Percentiles rank a stretch among this genome's conserved stretches.
Evolutionary conservation across 2,888 invertebrate genomes (phyloP).

Genomic region (Lacanobia wlatinum): DNA sequence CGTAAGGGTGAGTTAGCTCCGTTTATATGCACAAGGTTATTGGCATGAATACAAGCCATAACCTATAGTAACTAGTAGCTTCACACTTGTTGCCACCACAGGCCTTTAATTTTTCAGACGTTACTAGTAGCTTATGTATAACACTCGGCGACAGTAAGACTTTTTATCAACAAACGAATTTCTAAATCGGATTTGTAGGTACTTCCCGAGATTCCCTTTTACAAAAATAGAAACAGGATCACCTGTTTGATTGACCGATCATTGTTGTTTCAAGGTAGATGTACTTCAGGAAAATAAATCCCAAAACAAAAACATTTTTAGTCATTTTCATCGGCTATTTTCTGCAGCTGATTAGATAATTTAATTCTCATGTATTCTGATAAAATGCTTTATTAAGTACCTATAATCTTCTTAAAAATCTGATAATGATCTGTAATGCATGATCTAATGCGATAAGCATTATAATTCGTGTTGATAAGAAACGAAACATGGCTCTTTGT

Average conservation of each 20-base stretch:
- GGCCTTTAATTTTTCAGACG: no score
- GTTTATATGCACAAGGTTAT: no score
- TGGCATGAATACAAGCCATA: no score
- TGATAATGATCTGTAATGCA: not conserved
- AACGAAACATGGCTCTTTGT: not conserved
- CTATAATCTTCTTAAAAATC: not conserved
- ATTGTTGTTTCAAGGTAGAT: no score
- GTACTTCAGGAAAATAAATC: not conserved
- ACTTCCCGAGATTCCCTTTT: no score
- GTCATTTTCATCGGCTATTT: not conserved
- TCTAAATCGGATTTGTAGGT: not conserved
- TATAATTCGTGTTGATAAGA: not conserved
- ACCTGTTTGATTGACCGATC: not conserved
- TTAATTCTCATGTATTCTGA: not conserved
- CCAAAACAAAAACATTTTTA: not conserved
- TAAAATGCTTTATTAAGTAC: not conserved
- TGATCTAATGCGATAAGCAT: not conserved
- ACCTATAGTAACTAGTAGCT: no score
- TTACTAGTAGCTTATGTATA: no score
- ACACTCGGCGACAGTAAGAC: not conserved
- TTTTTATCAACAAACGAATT: not conserved
- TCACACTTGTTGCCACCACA: no score
- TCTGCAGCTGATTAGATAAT: constrained; percentile 9
- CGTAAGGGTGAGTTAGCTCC: no score
- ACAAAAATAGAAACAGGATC: not conserved